These are phyloP conservation scores for Pristionchus arcanus DNA, from an alignment of 2,888 invertebrate genomes.

Conservation along the genomic window DNA sequence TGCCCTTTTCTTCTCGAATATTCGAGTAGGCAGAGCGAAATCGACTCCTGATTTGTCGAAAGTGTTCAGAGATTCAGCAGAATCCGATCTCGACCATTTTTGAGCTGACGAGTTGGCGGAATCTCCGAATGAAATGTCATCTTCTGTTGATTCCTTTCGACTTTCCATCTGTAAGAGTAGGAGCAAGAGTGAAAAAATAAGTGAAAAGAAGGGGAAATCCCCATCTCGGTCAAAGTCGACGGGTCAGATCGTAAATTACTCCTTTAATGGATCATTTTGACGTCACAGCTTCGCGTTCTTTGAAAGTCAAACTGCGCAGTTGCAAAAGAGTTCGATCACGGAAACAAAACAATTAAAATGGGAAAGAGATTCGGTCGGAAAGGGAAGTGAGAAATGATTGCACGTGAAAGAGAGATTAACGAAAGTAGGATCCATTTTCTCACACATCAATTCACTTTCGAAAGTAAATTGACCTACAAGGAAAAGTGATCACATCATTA, in stretches of 20 bases:
- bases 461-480: not conserved
- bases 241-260: conserved; percentile 22
- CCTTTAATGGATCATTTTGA: not conserved
- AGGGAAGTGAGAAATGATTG: not conserved
- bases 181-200: not conserved
- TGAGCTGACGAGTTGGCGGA: not conserved
- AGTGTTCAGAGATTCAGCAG: not conserved
- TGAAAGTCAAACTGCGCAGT: not conserved
- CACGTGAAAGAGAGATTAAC: not conserved
- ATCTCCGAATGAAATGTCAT: not conserved
- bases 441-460: not conserved
- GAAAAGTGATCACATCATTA: too few relatives aligned
- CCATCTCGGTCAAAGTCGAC: conserved; percentile 21
- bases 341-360: not conserved
- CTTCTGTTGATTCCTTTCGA: not conserved
- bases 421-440: not conserved
- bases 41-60: conserved; percentile 32
- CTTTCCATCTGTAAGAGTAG: not conserved
- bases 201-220: not conserved
- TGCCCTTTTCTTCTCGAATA: not conserved
- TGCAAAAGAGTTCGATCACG: not conserved
- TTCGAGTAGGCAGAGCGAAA: not conserved
- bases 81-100: not conserved
- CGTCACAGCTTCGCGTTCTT: conserved; percentile 22
- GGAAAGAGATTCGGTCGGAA: not conserved